Base-by-base conservation (phyloP, 2,113 vertebrate species). In the Lophotis ruficrista region DNA sequence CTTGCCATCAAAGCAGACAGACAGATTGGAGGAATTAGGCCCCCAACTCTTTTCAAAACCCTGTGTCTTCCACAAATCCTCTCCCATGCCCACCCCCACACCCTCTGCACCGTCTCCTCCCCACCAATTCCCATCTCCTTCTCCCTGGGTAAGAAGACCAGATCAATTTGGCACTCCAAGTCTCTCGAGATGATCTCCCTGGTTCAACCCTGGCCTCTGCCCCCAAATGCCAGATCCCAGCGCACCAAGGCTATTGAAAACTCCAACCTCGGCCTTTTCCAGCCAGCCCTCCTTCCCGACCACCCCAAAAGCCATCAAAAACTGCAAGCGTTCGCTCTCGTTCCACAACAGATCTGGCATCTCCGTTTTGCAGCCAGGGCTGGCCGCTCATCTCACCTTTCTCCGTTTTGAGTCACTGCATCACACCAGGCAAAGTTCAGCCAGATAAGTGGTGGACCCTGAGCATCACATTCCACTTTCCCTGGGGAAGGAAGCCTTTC, bases 371-470 rank as follows among this genome's bases (percentile, higher is more conserved):
- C 50, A 64, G 72, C 54, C 58, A 10, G 47, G 13, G 41, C 70
- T 8, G 27, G 62, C 14, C 12, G 0, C 72, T 35, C 80, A 6
- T 37, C 73, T 83, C 47, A 15, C 56, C 61, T 27, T 48, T 73
- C 28, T 2, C 61, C 57, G 22, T 51, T n/a, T 58, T 11, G 71
- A 83, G 25, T 9, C 53, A 82, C 51, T 25, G 21, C 81, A 69
- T 57, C 77, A 15, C 65, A 78, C 23, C 82, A 92, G 83, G 30
- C 93, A 85, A 95, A 97, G 94, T 93, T 93, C 96, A 96, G 38
- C 0, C 6, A 91, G 95, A 86, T 86, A 96, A 96, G 89, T 25
- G 85, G 13, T 21, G 38, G 66, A 64, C 45, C 35, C 60, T 9
- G 90, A 77, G 89, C 20, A 27, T 88, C 88, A 45, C 7, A 0